Conservation (phyloP, 1,140 invertebrate genomes). For the Pogonomyrmex barbatus region DNA sequence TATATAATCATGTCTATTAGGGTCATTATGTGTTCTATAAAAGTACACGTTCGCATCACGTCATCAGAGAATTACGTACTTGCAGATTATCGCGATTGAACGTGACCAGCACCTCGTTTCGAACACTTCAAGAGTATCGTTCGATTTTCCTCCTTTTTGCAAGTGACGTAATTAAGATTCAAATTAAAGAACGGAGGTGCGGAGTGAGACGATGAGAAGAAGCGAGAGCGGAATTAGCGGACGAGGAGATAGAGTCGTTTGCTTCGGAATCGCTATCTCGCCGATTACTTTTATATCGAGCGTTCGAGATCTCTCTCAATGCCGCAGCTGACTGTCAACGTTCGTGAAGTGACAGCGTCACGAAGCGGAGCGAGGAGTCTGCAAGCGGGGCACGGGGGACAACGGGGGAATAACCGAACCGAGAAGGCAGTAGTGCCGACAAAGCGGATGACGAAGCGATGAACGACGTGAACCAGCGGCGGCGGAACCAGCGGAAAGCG, state of each 20-base stretch:
- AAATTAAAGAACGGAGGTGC: not conserved
- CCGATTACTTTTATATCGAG: not conserved
- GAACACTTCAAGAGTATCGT: not conserved
- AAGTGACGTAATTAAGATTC: not conserved
- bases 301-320: slow-evolving; percentile 3
- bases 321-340: slow-evolving; percentile 46
- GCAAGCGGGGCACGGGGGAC: not conserved
- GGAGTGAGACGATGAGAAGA: not conserved
- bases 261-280: not conserved
- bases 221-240: not conserved
- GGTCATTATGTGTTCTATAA: not conserved
- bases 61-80: not conserved
- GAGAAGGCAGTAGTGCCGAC: slow-evolving; percentile 27
- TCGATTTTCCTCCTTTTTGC: not conserved
- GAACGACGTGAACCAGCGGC: not conserved
- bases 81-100: not conserved
- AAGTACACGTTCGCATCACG: not conserved
- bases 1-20: not conserved
- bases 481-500: slow-evolving; percentile 26
- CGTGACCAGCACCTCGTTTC: not conserved
- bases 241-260: not conserved
- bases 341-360: slow-evolving; percentile 30
- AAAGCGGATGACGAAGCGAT: slow-evolving; percentile 44
- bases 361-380: slow-evolving; percentile 24
- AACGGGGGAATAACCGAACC: not conserved